phyloP scores from a whole-genome alignment of 2,888 invertebrate species.

The Limenitis camilla region DNA sequence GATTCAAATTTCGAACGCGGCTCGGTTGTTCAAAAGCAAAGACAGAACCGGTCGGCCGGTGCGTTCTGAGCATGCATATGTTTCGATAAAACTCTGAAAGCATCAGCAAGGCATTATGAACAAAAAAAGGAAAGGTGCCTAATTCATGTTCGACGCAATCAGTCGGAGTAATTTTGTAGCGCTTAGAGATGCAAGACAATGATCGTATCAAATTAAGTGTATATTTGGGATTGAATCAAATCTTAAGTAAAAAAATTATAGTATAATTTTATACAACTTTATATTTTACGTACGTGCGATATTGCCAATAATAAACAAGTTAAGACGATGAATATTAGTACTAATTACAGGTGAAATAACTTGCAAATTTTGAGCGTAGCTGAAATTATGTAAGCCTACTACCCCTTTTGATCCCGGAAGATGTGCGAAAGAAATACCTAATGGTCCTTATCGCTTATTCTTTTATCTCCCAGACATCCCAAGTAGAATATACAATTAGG shows the following conservation, averaged over 20 bases:
- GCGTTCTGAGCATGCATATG: slow-evolving; percentile 58
- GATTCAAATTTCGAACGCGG: slow-evolving; percentile 41
- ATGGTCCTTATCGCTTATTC: slow-evolving; percentile 41
- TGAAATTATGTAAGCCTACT: slow-evolving; percentile 12
- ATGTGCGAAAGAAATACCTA: slow-evolving; percentile 39
- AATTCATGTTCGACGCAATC: slow-evolving; percentile 72
- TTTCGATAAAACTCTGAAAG: slow-evolving; percentile 64
- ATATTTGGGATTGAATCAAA: slow-evolving; percentile 59
- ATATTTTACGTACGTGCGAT: too few species aligned
- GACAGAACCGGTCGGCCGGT: slow-evolving; percentile 63
- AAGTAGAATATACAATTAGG: slow-evolving; percentile 70
- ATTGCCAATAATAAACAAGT: too few species aligned
- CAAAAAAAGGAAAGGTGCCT: slow-evolving; percentile 59
- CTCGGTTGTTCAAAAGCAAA: slow-evolving; percentile 48
- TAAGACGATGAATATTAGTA: too few species aligned
- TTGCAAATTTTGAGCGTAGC: background rate
- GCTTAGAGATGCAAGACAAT: slow-evolving; percentile 42
- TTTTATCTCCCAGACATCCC: slow-evolving; percentile 58
- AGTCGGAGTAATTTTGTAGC: slow-evolving; percentile 61
- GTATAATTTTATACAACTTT: too few species aligned
- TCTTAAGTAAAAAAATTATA: slow-evolving; percentile 31
- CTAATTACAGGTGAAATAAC: background rate
- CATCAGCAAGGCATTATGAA: slow-evolving; percentile 69
- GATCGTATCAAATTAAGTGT: slow-evolving; percentile 64
- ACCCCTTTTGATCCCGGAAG: slow-evolving; percentile 25